Percentiles rank a stretch among this genome's conserved stretches.
Conservation (phyloP, 1,140 invertebrate species). For the Cardiocondyla obscurior region DNA sequence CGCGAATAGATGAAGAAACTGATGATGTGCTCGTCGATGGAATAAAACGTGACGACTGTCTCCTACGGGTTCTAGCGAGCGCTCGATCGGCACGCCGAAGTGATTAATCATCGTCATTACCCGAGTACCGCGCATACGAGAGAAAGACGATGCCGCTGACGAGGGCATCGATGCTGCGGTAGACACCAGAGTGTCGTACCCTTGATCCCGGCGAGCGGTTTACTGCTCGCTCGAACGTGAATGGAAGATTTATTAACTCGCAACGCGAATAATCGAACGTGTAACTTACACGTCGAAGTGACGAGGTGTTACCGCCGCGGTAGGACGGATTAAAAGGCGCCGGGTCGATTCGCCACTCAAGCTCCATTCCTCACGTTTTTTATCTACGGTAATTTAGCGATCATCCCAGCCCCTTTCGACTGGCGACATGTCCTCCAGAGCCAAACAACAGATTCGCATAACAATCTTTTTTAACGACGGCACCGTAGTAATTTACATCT, state of each 20-base stretch:
- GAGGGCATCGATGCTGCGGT: conserved; percentile 10
- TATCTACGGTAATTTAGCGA: conserved; percentile 6
- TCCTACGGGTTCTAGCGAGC: conserved; percentile 32
- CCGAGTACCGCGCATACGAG: not conserved
- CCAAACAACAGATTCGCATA: conserved; percentile 78
- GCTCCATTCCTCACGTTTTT: not conserved
- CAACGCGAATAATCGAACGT: conserved; percentile 16
- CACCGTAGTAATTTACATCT: conserved; percentile 79
- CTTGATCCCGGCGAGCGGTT: conserved; percentile 38
- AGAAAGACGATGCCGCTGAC: conserved; percentile 19
- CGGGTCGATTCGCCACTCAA: conserved; percentile 26
- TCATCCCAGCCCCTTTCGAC: not conserved
- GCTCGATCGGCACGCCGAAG: not conserved
- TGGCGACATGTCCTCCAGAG: conserved; percentile 75
- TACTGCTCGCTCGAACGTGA: not conserved
- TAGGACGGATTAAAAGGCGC: not conserved
- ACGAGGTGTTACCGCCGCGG: not conserved
- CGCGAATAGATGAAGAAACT: not conserved
- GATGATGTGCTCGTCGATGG: not conserved
- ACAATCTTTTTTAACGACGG: conserved; percentile 79
- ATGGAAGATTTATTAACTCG: conserved; percentile 38
- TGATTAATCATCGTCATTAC: conserved; percentile 38
- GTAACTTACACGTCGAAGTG: not conserved
- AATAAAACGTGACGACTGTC: conserved; percentile 6
- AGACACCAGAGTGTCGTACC: conserved; percentile 31